phyloP scores from a whole-genome alignment of 2,888 invertebrate genomes.

The Chalcis sispes region DNA sequence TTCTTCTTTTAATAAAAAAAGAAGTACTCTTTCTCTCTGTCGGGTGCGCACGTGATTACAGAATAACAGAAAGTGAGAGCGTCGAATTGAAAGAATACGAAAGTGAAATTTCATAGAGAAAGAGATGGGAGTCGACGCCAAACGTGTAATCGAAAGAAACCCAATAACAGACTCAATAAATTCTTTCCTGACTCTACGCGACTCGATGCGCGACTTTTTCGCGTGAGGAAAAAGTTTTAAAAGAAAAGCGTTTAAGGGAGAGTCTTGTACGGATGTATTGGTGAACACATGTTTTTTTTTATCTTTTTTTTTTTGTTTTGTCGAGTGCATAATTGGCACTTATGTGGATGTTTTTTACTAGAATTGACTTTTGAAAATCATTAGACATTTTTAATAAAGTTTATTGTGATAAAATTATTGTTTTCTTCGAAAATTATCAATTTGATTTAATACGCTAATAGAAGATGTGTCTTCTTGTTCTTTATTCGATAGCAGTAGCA shows the following conservation, averaged over 20 bases:
- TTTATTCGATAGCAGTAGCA: no score
- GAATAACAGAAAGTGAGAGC: not conserved
- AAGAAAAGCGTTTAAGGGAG: conserved; percentile 48
- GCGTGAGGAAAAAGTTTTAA: conserved; percentile 38
- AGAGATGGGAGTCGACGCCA: conserved; percentile 53
- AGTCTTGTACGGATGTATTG: not conserved
- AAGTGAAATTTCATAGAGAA: conserved; percentile 56
- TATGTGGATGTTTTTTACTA: no score
- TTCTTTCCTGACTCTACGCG: conserved; percentile 43
- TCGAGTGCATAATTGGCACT: no score
- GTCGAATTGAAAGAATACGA: conserved; percentile 55
- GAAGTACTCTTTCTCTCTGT: no score
- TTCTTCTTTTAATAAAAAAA: conserved; percentile 38
- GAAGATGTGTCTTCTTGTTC: no score
- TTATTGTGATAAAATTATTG: no score
- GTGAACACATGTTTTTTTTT: conserved; percentile 22
- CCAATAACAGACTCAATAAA: conserved; percentile 60
- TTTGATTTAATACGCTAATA: no score
- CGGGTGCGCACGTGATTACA: conserved; percentile 39
- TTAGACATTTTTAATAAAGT: no score
- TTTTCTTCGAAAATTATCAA: no score
- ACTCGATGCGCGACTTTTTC: conserved; percentile 6
- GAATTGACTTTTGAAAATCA: no score
- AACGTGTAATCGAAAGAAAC: conserved; percentile 59
- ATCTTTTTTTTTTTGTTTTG: no score